Conservation (phyloP, 1,140 invertebrate species). For the Bombus picipes region DNA sequence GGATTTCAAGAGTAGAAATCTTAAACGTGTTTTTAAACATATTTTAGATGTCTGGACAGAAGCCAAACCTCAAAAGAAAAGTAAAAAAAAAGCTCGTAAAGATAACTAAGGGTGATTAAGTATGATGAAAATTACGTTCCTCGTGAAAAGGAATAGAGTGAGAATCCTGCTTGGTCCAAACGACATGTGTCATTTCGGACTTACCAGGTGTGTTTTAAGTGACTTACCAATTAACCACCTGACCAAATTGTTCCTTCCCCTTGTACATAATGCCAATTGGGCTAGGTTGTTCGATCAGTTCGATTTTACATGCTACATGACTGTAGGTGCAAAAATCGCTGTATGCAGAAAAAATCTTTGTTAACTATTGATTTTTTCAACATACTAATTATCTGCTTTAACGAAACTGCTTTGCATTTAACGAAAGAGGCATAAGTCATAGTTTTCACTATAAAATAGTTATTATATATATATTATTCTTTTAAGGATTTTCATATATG, state of each 20-base stretch:
- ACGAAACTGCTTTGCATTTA: constrained; percentile 57
- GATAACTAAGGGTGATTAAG: constrained; percentile 83
- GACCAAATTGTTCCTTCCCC: constrained; percentile 67
- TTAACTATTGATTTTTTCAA: constrained; percentile 42
- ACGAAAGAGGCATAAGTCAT: constrained; percentile 59
- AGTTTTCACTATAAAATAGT: constrained; percentile 50
- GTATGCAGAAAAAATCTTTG: constrained; percentile 42
- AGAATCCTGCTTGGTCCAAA: constrained; percentile 60
- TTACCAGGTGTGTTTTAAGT: constrained; percentile 66
- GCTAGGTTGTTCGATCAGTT: constrained; percentile 58
- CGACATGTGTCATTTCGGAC: constrained; percentile 56
- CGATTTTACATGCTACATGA: constrained; percentile 50
- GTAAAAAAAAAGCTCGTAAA: constrained; percentile 87
- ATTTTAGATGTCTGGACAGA: constrained; percentile 86
- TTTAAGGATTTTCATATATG: constrained; percentile 29
- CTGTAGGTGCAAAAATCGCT: constrained; percentile 36
- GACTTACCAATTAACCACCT: constrained; percentile 62
- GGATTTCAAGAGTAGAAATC: neutral
- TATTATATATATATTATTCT: constrained; percentile 26
- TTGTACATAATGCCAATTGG: constrained; percentile 66
- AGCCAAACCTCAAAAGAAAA: constrained; percentile 86
- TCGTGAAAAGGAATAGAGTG: constrained; percentile 57
- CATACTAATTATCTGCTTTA: constrained; percentile 14
- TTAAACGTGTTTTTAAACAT: constrained; percentile 49
- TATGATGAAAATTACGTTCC: constrained; percentile 55